A percentile compares a stretch with the other conserved stretches of the same genome.
Evolutionary conservation across 2,113 vertebrate genomes (phyloP).

Genomic region (Columba livia): DNA sequence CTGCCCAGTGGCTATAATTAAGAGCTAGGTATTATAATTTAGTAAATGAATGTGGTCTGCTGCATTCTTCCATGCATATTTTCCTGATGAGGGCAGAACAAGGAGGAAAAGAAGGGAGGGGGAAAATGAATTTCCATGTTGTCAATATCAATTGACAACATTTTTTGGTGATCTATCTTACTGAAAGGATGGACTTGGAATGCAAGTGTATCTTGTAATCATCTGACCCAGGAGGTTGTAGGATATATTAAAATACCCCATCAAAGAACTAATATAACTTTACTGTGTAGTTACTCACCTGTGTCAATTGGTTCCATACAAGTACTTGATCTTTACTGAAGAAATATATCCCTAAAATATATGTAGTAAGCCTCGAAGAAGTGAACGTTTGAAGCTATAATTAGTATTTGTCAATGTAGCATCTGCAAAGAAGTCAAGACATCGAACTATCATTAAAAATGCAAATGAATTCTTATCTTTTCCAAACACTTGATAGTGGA

Average conservation of each 20-base stretch:
- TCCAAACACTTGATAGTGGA: conserved; percentile 80
- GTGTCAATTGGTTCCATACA: not conserved
- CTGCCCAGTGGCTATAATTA: not conserved
- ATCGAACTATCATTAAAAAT: conserved; percentile 78
- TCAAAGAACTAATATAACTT: not conserved
- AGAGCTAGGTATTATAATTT: not conserved
- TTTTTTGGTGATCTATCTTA: not conserved
- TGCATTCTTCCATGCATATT: not conserved
- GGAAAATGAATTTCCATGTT: not conserved
- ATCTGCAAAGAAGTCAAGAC: conserved; percentile 55
- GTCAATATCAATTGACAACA: not conserved
- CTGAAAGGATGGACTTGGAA: not conserved
- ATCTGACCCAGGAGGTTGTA: not conserved
- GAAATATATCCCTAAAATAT: not conserved
- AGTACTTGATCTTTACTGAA: not conserved
- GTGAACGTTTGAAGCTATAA: conserved; percentile 14
- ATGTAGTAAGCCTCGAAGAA: not conserved
- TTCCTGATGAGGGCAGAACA: not conserved
- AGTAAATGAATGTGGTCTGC: not conserved
- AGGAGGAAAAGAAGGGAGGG: not conserved
- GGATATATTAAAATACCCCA: not conserved
- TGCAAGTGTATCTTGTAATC: not conserved
- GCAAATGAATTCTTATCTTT: conserved; percentile 83
- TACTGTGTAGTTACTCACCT: not conserved
- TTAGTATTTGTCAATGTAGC: conserved; percentile 41